Evolutionary conservation across 2,888 invertebrate genomes (phyloP), one percentile per base, ranked within the genome.

Genomic region (Micoletzkya japonica): DNA sequence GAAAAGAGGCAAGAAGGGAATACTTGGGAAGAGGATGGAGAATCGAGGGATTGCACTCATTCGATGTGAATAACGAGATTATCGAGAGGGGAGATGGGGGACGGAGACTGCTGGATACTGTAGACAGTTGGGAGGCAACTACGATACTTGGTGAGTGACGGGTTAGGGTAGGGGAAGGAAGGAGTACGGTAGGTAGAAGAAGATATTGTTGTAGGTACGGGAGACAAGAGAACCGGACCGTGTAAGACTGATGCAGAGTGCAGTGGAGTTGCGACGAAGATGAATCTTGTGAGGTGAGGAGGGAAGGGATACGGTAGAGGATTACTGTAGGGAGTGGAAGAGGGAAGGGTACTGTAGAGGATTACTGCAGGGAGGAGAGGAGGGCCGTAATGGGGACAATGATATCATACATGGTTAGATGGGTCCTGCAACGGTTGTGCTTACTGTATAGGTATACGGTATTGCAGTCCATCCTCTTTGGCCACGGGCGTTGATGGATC

Each of bases 81-180:
- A 88, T 98, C 57, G 96, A 98, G 87, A 95, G 95, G 86, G 98
- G 98, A 50, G 95, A 96, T 85, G 97, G 98, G 69, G 93, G 94
- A 2, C 92, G 94, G 56, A 89, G 96, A 44, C 95, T 96, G 87
- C 90, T 97, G 87, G 57, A 34, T n/a, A 54, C 36, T 10, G 54
- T 10, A 26, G 52, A 37, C 10, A 36, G 6, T 6, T 66, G 66
- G 66, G 66, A 66, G 28, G 52, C 66, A 6, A 52, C 36, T 66
- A 52, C 66, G n/a, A 37, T 66, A 52, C 28, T 56, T 50, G 66
- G 66, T 66, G 20, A 37, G 37, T 39, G n/a, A 52, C 44, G 4
- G 44, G 39, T 68, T 58, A 44, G 7, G 26, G 24, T 54, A 10
- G n/a, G 26, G 10, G 54, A 44, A 44, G 17, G 17, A 14, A 54